Evolutionary conservation across 2,113 vertebrate genomes (phyloP), one percentile per base, ranked within the genome.

Genomic region (Nothoprocta pentlandii): DNA sequence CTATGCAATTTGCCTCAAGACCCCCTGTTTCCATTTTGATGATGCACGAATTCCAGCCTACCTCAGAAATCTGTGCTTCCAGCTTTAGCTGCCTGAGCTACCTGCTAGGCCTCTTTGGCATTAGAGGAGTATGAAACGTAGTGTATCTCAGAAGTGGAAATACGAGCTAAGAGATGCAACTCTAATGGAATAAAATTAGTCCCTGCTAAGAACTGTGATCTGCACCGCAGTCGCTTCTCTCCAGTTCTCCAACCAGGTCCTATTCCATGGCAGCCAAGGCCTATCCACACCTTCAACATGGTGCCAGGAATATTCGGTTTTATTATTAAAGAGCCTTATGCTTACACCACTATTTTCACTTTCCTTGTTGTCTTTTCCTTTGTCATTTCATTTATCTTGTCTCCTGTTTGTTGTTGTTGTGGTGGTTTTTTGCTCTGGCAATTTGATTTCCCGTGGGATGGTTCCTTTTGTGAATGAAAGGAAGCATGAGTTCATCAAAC

Each of bases 401-500:
- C 85, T 80, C 47, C 69, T 67, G 49, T 87, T 46, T 90, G 92
- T 66, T 87, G 62, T 92, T 96, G 76, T 46, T 49, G 47, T 47
- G 20, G 47, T 47, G 44, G 74, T 86, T 85, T 88, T 84, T 88
- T 94, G 71, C 71, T 78, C 77, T 93, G 90, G 88, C 71, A 69
- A 82, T 84, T 94, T 93, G 66, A 62, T 92, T 94, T 42, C 79
- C 64, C 66, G 86, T 0, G 0, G 70, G 85, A 73, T 85, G 89
- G 44, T 96, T 97, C 81, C 86, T 95, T 97, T 92, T 96, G 69
- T 79, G 64, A 86, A 32, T 63, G 87, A 92, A 95, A 97, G 93
- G 94, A 94, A 97, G 82, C 86, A 88, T 30, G 12, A 79, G 51
- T 73, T 66, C 87, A 91, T 95, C 80, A 82, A 90, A 81, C 54